Evolutionary conservation across 2,888 invertebrate genomes (phyloP).

Genomic region (Tromatobia lineatoria): DNA sequence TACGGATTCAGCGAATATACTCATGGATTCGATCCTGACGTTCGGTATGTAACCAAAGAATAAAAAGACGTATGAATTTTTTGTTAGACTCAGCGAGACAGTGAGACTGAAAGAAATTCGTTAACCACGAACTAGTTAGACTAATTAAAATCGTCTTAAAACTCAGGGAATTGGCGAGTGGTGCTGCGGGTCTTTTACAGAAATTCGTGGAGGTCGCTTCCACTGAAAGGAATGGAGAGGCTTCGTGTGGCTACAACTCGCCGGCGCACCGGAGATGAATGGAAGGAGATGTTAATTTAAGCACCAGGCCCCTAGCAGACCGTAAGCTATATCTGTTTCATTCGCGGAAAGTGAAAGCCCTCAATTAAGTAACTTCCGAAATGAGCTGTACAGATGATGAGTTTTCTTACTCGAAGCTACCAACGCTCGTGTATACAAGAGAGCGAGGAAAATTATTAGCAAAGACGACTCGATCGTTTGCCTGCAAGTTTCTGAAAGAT

Average conservation of each 20-base stretch:
- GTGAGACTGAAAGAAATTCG: slow-evolving; percentile 12
- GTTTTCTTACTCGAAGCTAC: slow-evolving; percentile 58
- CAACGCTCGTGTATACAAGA: background rate
- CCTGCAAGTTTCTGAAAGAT: background rate
- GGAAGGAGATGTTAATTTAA: slow-evolving; percentile 65
- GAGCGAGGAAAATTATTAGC: slow-evolving; percentile 38
- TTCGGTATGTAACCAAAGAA: background rate
- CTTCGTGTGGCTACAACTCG: slow-evolving; percentile 29
- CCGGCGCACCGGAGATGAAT: slow-evolving; percentile 43
- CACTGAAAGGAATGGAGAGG: slow-evolving; percentile 46
- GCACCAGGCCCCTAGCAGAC: slow-evolving; percentile 33
- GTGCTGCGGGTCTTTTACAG: slow-evolving; percentile 21
- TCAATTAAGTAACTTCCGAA: slow-evolving; percentile 62
- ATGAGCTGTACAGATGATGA: slow-evolving; percentile 62
- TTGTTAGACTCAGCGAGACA: background rate
- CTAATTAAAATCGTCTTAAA: slow-evolving; percentile 64
- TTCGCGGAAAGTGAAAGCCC: slow-evolving; percentile 57
- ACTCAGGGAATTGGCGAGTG: slow-evolving; percentile 9
- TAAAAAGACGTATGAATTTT: background rate
- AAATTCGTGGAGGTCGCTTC: slow-evolving; percentile 38
- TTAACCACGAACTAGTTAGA: slow-evolving; percentile 41
- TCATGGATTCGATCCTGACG: slow-evolving; percentile 38
- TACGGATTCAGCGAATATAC: slow-evolving; percentile 22
- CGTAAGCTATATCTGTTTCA: slow-evolving; percentile 24
- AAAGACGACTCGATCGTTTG: slow-evolving; percentile 30